Evolutionary conservation across 2,797 vertebrate genomes (phyloP).

Genomic region (Smutsia gigantea): DNA sequence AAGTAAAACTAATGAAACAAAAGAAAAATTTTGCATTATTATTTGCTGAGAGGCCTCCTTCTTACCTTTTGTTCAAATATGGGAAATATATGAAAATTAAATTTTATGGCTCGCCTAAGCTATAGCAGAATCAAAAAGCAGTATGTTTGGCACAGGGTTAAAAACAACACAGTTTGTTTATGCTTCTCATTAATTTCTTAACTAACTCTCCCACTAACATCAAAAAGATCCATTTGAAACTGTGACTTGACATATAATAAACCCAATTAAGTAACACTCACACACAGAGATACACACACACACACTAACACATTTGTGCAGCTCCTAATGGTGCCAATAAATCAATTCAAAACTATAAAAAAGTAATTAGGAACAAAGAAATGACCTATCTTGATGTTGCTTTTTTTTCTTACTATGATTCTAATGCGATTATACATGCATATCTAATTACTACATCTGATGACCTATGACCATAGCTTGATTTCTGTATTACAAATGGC

Average conservation of each 20-base stretch:
- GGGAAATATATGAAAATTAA: constrained; percentile 17
- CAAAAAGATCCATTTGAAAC: constrained; percentile 71
- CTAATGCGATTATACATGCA: constrained; percentile 84
- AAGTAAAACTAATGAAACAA: neutral
- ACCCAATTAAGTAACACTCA: constrained; percentile 50
- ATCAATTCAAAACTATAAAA: constrained; percentile 80
- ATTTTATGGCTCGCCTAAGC: constrained; percentile 57
- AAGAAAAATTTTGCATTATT: neutral
- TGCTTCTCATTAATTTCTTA: constrained; percentile 73
- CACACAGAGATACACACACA: neutral
- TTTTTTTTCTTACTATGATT: constrained; percentile 82
- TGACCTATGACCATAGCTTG: constrained; percentile 83
- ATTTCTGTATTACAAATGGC: constrained; percentile 85
- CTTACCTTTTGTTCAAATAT: constrained; percentile 54
- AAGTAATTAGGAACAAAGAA: constrained; percentile 82
- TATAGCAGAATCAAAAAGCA: constrained; percentile 42
- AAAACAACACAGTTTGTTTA: constrained; percentile 56
- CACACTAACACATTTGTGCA: constrained; percentile 61
- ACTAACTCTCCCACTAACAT: constrained; percentile 58
- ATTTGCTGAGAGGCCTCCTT: neutral
- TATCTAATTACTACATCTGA: constrained; percentile 85
- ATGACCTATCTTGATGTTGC: constrained; percentile 73
- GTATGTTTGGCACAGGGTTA: constrained; percentile 62
- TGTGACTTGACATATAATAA: constrained; percentile 59
- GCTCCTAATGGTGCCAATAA: constrained; percentile 75